Conservation (phyloP, 30 jellyfish, hydroid and myxozoan species). For the Turritopsis rubra region DNA sequence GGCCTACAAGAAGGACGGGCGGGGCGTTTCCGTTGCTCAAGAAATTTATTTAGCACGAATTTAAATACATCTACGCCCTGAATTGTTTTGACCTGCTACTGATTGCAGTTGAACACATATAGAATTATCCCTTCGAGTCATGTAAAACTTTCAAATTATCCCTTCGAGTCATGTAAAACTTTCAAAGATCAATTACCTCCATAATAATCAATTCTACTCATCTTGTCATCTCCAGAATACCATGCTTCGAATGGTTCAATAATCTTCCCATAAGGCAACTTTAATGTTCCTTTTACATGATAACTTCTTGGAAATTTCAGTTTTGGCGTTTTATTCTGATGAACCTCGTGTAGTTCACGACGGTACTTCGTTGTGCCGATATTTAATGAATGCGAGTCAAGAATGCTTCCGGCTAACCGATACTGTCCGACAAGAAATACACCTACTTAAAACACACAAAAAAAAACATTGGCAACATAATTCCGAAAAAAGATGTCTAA, state of each 20-base stretch:
- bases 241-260: conserved; percentile 91
- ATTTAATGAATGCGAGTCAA: conserved; percentile 2
- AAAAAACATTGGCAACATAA: background rate
- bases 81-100: too few species aligned
- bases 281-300: conserved; percentile 67
- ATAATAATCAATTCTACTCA: conserved; percentile 89
- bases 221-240: conserved; percentile 64
- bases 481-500: background rate
- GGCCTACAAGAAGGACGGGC: too few species aligned
- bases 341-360: conserved; percentile 6
- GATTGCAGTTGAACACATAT: too few species aligned
- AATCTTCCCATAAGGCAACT: conserved; percentile 80
- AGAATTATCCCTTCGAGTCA: too few species aligned
- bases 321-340: conserved; percentile 3
- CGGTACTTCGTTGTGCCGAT: conserved; percentile 29
- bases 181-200: too few species aligned
- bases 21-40: too few species aligned
- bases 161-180: too few species aligned
- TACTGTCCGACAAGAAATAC: conserved; percentile 34
- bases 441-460: conserved; percentile 26
- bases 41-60: too few species aligned
- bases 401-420: conserved; percentile 24
- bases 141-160: too few species aligned
- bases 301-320: conserved; percentile 55
- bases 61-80: too few species aligned